A percentile compares a stretch with the other conserved stretches of the same genome.
Evolutionary conservation across 1,140 invertebrate species (phyloP).

Genomic region (Zophobas atratus): DNA sequence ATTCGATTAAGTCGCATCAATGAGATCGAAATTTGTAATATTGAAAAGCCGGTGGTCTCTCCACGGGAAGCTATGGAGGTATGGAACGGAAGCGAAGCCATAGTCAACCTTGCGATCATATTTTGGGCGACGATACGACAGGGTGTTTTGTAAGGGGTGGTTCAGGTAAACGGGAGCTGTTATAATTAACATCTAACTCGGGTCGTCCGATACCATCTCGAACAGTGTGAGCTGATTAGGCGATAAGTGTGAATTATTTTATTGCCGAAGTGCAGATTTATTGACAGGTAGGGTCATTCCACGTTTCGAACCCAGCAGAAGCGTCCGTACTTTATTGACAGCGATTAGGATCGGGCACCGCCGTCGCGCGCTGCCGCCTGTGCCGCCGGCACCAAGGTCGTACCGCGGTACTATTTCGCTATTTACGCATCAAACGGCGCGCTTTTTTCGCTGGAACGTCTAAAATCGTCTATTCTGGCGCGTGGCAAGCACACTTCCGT

Average conservation of each 20-base stretch:
- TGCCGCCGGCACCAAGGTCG: no score
- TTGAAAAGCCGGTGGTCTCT: conserved; percentile 39
- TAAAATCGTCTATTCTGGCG: not conserved
- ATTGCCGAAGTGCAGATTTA: not conserved
- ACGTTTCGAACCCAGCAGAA: not conserved
- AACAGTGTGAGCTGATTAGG: not conserved
- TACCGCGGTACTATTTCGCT: no score
- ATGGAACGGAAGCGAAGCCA: conserved; percentile 1
- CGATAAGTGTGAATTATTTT: conserved; percentile 13
- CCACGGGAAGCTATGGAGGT: not conserved
- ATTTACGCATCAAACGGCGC: no score
- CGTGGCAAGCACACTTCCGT: conserved; percentile 47
- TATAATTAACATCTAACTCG: conserved; percentile 19
- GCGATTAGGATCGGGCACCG: no score
- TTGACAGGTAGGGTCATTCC: not conserved
- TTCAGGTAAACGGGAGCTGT: conserved; percentile 19
- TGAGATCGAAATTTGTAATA: conserved; percentile 26
- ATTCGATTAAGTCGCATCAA: conserved; percentile 46
- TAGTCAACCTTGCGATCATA: conserved; percentile 3
- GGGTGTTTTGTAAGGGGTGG: conserved; percentile 16
- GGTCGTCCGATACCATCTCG: not conserved
- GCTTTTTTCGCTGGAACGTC: no score
- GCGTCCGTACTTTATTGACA: no score
- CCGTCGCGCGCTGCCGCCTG: no score
- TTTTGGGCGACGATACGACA: conserved; percentile 15